Evolutionary conservation across 30 jellyfish, hydroid and myxozoan species (phyloP).

Genomic region (Nemopilema nomurai): DNA sequence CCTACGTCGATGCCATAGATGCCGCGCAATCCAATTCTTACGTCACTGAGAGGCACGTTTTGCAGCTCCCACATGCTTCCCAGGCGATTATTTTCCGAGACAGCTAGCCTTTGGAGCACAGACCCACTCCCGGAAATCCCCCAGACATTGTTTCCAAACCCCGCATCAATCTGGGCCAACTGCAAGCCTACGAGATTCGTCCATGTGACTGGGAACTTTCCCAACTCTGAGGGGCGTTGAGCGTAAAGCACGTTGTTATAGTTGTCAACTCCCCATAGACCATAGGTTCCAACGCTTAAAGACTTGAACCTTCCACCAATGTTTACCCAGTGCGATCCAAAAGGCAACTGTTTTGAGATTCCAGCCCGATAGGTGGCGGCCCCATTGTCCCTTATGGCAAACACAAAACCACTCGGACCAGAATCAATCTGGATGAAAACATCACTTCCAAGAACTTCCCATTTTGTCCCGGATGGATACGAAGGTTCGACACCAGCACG

Average conservation of each 20-base stretch:
- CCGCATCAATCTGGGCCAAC: conserved; percentile 58
- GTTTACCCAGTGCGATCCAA: conserved; percentile 57
- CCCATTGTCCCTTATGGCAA: conserved; percentile 29
- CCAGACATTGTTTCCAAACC: conserved; percentile 79
- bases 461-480: conserved; percentile 18
- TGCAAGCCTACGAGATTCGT: conserved; percentile 17
- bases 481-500: conserved; percentile 25
- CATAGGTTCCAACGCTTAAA: conserved; percentile 63
- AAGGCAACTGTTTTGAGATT: conserved; percentile 34
- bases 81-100: conserved; percentile 56
- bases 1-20: conserved; percentile 54
- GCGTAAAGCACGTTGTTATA: conserved; percentile 32
- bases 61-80: conserved; percentile 64
- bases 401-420: conserved; percentile 54
- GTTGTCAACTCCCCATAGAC: conserved; percentile 68
- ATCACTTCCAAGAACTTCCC: conserved; percentile 43
- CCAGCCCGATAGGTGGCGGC: conserved; percentile 59
- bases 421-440: conserved; percentile 51
- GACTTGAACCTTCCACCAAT: conserved; percentile 30
- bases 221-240: conserved; percentile 21
- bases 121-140: conserved; percentile 57
- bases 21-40: conserved; percentile 78
- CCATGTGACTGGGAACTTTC: conserved; percentile 47
- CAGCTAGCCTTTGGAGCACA: conserved; percentile 56
- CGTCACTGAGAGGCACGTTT: conserved; percentile 11